These are phyloP conservation scores for Unio pictorum DNA, from an alignment of 2,888 invertebrate genomes.

Conservation along the genomic window DNA sequence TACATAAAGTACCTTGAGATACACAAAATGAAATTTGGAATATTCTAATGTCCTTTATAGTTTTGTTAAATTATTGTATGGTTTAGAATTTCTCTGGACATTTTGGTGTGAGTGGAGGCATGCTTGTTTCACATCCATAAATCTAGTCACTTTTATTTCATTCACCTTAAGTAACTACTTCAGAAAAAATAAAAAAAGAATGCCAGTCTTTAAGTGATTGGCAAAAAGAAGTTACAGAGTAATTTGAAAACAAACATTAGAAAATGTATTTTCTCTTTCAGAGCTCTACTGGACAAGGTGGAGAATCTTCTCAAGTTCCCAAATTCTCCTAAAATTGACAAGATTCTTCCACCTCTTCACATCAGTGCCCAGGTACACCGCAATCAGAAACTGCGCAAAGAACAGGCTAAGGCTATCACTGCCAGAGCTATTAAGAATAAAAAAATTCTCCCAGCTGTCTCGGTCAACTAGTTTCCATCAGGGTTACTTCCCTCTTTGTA, in stretches of 20 bases:
- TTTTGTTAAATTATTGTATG: no score
- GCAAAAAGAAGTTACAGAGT: neutral
- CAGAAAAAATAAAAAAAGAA: no score
- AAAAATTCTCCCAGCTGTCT: slow-evolving; percentile 17
- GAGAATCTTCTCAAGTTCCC: slow-evolving; percentile 64
- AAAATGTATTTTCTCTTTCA: slow-evolving; percentile 24
- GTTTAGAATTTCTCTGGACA: no score
- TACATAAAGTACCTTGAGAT: no score
- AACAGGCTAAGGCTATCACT: slow-evolving; percentile 21
- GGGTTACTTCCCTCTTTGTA: no score
- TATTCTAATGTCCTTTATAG: no score
- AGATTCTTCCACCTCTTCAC: slow-evolving; percentile 62
- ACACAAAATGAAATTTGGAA: no score
- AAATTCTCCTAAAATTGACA: slow-evolving; percentile 65
- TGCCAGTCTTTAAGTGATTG: neutral
- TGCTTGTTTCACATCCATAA: no score
- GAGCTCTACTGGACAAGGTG: slow-evolving; percentile 59
- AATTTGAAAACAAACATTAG: neutral
- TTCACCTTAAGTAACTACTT: no score
- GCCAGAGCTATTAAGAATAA: slow-evolving; percentile 21
- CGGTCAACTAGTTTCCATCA: neutral
- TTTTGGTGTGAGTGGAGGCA: no score
- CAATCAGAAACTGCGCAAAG: slow-evolving; percentile 38
- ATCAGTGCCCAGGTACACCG: slow-evolving; percentile 42
- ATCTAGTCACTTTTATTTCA: no score